Evolutionary conservation across 2,113 vertebrate genomes (phyloP), one percentile per base, ranked within the genome.

Genomic region (Strigops habroptila): DNA sequence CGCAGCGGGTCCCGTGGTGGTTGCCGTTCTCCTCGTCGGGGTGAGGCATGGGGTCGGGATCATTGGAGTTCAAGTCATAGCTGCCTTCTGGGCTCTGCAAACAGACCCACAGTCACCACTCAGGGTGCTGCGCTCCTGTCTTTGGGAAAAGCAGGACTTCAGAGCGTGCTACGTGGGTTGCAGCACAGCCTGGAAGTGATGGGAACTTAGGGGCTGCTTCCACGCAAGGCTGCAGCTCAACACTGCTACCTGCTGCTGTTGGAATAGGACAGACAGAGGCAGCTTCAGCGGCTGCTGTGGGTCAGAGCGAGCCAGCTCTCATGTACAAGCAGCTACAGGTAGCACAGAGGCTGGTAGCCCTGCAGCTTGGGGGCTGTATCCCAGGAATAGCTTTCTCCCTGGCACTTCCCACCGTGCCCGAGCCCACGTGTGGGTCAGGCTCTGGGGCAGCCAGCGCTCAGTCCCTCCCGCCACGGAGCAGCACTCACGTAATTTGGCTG

Each of bases 1-100:
- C 99, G 6, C 99, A 99, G 4, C 99, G 98, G 0, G 99, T 99
- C n/a, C 99, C 99, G 0, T 99, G 99, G 95, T 99, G 99, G 91
- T 99, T 99, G 86, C 99, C 99, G 2, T 98, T 98, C 91, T 97
- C 98, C 65, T 96, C 75, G 2, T 99, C 99, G 0, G 99, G 98
- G 91, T 99, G 99, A 33, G 99, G 99, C 99, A 99, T 99, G 14
- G 99, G 99, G 96, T 99, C 99, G 0, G 99, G 99, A 85, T 99
- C 99, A 1, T 99, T 99, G 44, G 99, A 99, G 97, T 99, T 99
- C 86, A 99, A 97, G 96, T 99, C 99, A 4, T 99, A 99, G 95
- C 99, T 99, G 88, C 99, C 99, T 82, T 99, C 99, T 0, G 99
- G 98, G 97, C 99, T 98, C 99, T 99, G 96, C 28, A 93, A 95